A percentile compares a stretch with the other conserved stretches of the same genome.
Evolutionary conservation across 2,888 invertebrate genomes (phyloP).

Genomic region (Dromius quadrimaculatus): DNA sequence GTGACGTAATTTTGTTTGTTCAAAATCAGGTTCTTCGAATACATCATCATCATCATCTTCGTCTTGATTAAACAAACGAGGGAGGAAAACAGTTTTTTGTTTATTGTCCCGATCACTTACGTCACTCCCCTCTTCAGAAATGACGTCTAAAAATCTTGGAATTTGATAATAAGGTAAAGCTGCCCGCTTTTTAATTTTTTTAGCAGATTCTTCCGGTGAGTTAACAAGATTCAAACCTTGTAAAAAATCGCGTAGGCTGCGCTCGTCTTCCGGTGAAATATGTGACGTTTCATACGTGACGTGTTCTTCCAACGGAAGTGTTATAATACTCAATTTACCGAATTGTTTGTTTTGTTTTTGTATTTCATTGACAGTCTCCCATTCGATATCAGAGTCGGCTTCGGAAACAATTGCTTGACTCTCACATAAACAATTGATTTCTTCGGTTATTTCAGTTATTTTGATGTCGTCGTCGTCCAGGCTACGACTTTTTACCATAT

Average conservation of each 20-base stretch:
- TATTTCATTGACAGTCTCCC: conserved; percentile 67
- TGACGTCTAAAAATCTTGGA: conserved; percentile 80
- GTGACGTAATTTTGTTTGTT: conserved; percentile 30
- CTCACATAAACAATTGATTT: conserved; percentile 65
- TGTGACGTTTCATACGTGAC: conserved; percentile 56
- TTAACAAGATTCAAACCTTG: conserved; percentile 71
- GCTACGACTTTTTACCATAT: conserved; percentile 62
- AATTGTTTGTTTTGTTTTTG: conserved; percentile 57
- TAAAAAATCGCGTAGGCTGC: conserved; percentile 70
- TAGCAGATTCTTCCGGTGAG: conserved; percentile 66
- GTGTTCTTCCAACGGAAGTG: conserved; percentile 65
- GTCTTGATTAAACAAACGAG: conserved; percentile 66
- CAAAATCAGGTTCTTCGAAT: conserved; percentile 33
- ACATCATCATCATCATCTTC: conserved; percentile 65
- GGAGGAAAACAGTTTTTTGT: conserved; percentile 59
- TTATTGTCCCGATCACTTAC: conserved; percentile 69
- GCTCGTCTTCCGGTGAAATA: conserved; percentile 72
- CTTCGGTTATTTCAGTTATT: conserved; percentile 64
- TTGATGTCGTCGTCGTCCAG: conserved; percentile 64
- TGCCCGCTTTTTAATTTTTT: conserved; percentile 69
- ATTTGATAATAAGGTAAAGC: conserved; percentile 71
- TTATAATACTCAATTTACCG: conserved; percentile 65
- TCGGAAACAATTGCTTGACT: conserved; percentile 71
- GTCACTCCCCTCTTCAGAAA: conserved; percentile 82
- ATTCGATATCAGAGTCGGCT: conserved; percentile 74